These are phyloP conservation scores for Limosa lapponica DNA, from an alignment of 2,797 vertebrate genomes.

Conservation along the genomic window DNA sequence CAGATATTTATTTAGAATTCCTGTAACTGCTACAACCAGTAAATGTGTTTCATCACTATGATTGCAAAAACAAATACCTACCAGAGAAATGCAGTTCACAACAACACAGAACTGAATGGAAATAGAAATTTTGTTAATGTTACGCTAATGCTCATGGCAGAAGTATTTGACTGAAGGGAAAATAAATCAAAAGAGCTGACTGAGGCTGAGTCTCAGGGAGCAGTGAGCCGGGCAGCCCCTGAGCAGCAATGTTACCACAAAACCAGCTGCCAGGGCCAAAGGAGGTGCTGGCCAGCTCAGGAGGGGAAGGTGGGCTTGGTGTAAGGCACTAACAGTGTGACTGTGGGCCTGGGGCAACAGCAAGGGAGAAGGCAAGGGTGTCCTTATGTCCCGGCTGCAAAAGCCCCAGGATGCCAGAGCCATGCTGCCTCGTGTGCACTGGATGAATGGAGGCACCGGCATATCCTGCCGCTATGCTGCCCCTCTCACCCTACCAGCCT, in stretches of 20 bases:
- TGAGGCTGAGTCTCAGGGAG: not conserved
- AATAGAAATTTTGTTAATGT: constrained; percentile 9
- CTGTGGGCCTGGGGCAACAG: not conserved
- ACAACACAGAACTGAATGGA: constrained; percentile 39
- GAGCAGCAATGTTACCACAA: not conserved
- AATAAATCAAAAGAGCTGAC: not conserved
- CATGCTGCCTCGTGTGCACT: not conserved
- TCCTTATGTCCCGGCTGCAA: not conserved
- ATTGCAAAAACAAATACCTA: constrained; percentile 71
- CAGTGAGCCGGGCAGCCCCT: not conserved
- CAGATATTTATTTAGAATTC: constrained; percentile 66
- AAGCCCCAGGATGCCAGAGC: not conserved
- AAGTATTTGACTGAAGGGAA: not conserved
- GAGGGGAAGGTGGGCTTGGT: not conserved
- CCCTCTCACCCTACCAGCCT: not conserved
- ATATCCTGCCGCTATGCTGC: not conserved
- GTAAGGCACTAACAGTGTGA: not conserved
- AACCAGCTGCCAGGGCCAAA: not conserved
- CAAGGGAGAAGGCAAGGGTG: not conserved
- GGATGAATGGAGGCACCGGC: not conserved
- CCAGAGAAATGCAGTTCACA: constrained; percentile 27
- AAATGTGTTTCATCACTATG: constrained; percentile 59
- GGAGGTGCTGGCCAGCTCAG: not conserved
- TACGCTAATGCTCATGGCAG: not conserved
- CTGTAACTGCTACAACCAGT: constrained; percentile 63